Base-by-base conservation (phyloP, 2,797 vertebrate species). In the Balearica regulorum region DNA sequence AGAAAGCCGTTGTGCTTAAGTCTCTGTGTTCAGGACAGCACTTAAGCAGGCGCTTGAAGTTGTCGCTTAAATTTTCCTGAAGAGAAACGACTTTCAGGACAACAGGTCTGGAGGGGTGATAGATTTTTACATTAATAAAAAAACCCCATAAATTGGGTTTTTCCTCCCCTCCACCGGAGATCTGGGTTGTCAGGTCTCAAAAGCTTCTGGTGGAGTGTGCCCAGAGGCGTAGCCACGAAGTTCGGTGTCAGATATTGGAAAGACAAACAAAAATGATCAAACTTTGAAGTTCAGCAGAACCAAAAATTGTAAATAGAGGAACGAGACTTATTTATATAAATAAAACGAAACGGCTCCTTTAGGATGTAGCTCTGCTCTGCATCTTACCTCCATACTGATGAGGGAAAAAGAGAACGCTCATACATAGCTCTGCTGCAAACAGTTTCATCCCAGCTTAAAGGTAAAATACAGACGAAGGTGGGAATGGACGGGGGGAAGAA, bases 381-480 rank as follows among this genome's bases (percentile, higher is more conserved):
- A 22, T 91, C 91, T 96, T 43, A 3, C 85, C 93, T 96, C 95
- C 91, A 57, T 72, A n/a, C 44, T 61, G 95, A 54, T 60, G 88
- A 82, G 85, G 85, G 84, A 37, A 62, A 48, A 68, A 54, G 89
- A 86, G 81, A 93, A 62, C 37, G 89, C 90, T 88, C 76, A 48
- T 41, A 58, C 76, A 54, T 10, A n/a, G 53, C 87, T 94, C 60
- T 93, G 85, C 84, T 96, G 82, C 66, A 48, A 83, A 83, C 41
- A 83, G 84, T 83, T 96, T 93, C 90, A 85, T 94, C 87, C 82
- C 80, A 65, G n/a, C 71, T 81, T 31, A 2, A 66, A 90, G 80
- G 91, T 33, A 73, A 69, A 90, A 41, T 15, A 33, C 69, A 70
- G 78, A 13, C 11, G 3, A 44, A 73, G 24, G 37, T 77, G 41